Conservation (phyloP, 1,140 invertebrate genomes). For the Philotrypesis tridentata region DNA sequence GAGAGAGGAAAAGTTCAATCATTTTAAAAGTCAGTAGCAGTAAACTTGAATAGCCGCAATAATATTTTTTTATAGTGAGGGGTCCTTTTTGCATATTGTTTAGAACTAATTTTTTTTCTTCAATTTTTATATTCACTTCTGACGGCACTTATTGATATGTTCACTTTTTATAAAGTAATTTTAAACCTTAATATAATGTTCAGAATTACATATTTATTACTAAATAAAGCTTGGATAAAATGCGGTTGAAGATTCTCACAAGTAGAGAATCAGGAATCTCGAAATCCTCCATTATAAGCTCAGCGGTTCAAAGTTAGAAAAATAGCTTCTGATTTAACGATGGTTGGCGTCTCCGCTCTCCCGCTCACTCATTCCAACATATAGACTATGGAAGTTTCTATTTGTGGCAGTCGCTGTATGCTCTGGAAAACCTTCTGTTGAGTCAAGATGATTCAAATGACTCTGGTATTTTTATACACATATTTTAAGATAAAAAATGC, state of each 20-base stretch:
- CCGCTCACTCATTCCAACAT: neutral
- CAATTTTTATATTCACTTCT: no score
- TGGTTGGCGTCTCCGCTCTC: neutral
- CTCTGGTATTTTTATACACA: neutral
- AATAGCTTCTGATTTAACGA: conserved; percentile 31
- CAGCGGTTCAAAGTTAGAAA: conserved; percentile 16
- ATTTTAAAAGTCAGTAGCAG: no score
- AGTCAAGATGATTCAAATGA: neutral
- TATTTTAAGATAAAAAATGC: no score
- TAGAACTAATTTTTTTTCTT: no score
- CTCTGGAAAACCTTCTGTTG: neutral
- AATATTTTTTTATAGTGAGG: no score
- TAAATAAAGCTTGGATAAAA: neutral
- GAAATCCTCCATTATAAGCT: neutral
- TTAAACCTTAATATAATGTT: no score
- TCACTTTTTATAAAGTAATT: no score
- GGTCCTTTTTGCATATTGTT: no score
- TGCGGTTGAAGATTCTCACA: neutral
- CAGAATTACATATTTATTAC: no score
- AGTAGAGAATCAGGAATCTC: conserved; percentile 11
- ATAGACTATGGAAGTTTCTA: conserved; percentile 23
- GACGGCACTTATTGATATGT: no score
- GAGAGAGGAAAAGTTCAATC: no score
- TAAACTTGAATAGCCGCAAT: no score
- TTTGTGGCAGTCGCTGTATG: conserved; percentile 10